These are phyloP conservation scores for Orthosia cruda DNA, from an alignment of 2,888 invertebrate species.

Conservation along the genomic window DNA sequence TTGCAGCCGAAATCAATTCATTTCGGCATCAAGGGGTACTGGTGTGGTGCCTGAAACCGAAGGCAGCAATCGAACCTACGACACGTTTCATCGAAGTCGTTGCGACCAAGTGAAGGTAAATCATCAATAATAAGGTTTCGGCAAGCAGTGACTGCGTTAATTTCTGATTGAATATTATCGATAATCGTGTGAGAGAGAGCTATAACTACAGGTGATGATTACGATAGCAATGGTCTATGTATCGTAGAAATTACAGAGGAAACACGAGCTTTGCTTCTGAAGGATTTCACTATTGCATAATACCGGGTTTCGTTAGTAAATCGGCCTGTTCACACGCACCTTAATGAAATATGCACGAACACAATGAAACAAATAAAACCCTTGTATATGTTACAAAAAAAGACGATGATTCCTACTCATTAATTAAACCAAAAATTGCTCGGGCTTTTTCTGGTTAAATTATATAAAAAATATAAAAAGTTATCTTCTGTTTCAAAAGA, in stretches of 20 bases:
- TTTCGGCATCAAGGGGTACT: no score
- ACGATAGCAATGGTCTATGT: neutral
- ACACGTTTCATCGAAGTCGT: no score
- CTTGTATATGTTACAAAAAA: neutral
- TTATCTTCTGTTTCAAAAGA: neutral
- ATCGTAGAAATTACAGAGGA: neutral
- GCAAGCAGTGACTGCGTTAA: neutral
- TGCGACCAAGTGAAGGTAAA: no score
- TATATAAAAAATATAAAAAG: neutral
- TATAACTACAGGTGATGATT: neutral
- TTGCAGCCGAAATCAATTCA: no score
- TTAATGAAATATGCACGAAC: conserved; percentile 26
- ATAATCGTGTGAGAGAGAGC: no score
- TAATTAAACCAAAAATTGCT: neutral
- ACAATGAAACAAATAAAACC: conserved; percentile 12
- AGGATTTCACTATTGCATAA: neutral
- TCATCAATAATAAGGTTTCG: no score
- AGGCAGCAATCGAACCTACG: no score
- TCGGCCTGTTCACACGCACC: conserved; percentile 12
- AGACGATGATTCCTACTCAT: neutral
- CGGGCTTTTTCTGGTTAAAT: neutral
- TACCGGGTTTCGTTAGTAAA: conserved; percentile 7
- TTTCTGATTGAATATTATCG: no score
- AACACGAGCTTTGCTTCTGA: neutral
- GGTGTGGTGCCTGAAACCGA: no score